Evolutionary conservation across 64 coral and sea anemone species (phyloP).

Genomic region (Pocillopora verrucosa): DNA sequence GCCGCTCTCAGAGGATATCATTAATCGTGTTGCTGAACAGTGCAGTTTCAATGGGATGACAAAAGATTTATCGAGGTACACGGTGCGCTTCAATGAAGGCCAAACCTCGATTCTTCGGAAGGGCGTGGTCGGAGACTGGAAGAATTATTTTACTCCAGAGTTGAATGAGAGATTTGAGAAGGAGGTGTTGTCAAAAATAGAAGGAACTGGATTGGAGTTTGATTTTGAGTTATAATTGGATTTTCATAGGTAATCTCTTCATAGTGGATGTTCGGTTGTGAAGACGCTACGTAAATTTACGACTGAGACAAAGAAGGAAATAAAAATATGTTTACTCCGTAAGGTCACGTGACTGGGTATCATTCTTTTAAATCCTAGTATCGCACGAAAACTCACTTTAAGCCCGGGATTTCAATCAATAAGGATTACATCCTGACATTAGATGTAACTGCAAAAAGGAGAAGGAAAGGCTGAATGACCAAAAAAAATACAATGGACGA

Average conservation of each 20-base stretch:
- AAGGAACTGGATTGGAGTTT: not conserved
- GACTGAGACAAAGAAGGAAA: no score
- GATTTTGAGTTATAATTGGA: not conserved
- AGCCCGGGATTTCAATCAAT: no score
- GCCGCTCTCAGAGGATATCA: not conserved
- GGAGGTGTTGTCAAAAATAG: not conserved
- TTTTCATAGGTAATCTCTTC: not conserved
- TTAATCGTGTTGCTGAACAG: not conserved
- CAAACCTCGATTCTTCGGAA: not conserved
- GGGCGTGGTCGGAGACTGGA: constrained; percentile 20
- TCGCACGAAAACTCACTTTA: no score
- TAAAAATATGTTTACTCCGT: not conserved
- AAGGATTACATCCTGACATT: no score
- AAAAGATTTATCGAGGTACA: not conserved
- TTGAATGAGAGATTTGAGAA: constrained; percentile 21
- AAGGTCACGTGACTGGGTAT: no score
- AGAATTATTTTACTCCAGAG: constrained; percentile 20
- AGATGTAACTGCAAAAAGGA: no score
- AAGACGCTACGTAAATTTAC: not conserved
- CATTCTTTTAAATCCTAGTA: no score
- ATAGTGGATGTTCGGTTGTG: not conserved
- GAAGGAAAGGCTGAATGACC: no score
- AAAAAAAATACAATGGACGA: no score
- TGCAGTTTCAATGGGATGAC: constrained; percentile 7
- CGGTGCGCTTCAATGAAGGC: not conserved